Evolutionary conservation across 2,113 vertebrate species (phyloP).

Genomic region (Otocyon megalotis): DNA sequence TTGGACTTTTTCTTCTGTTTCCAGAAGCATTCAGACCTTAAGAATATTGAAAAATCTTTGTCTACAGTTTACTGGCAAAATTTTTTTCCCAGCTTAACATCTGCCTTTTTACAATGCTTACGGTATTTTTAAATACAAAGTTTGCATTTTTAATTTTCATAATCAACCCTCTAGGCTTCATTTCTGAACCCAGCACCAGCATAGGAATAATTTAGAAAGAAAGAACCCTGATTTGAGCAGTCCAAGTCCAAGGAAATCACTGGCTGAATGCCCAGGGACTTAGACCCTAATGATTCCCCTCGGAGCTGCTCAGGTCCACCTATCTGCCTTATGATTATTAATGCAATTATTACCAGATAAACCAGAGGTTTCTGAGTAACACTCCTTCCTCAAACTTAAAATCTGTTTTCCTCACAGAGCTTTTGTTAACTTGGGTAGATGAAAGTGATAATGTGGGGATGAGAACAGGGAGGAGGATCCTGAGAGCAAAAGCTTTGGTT

Average conservation of each 20-base stretch:
- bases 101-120: background rate
- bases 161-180: background rate
- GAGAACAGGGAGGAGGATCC: background rate
- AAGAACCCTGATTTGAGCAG: background rate
- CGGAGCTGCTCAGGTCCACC: background rate
- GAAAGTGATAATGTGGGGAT: background rate
- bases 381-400: background rate
- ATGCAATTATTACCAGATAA: background rate
- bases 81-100: background rate
- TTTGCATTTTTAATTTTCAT: conserved; percentile 39
- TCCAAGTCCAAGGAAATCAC: background rate
- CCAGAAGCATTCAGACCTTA: background rate
- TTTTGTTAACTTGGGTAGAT: background rate
- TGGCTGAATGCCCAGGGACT: background rate
- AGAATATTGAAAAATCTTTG: background rate
- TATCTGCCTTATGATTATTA: background rate
- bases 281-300: background rate
- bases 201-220: background rate
- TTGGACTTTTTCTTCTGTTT: background rate
- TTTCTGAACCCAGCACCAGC: background rate
- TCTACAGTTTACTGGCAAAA: background rate
- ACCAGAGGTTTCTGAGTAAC: background rate
- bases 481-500: background rate
- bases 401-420: background rate
- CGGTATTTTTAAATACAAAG: background rate